Percentiles rank a stretch among this genome's conserved stretches.
Evolutionary conservation across 1,140 invertebrate species (phyloP).

Genomic region (Drosophila triauraria): DNA sequence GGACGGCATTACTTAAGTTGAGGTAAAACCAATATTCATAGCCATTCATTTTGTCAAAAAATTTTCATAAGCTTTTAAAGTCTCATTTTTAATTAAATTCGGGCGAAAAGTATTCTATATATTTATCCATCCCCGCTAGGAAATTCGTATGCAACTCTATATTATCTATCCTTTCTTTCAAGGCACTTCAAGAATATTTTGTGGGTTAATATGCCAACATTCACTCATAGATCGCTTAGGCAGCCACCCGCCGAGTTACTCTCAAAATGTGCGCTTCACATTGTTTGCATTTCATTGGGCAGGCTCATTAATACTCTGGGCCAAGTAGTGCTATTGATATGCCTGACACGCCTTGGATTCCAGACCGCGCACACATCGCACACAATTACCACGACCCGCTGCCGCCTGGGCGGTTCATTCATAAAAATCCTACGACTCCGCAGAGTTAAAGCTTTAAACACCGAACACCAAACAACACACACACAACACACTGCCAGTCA

Average conservation of each 20-base stretch:
- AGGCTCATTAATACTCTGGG: slow-evolving; percentile 61
- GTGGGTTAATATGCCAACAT: background rate
- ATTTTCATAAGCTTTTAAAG: background rate
- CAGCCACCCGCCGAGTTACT: background rate
- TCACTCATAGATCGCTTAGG: slow-evolving; percentile 1
- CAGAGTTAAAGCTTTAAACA: slow-evolving; percentile 57
- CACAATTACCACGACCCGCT: slow-evolving; percentile 21
- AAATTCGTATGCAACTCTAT: background rate
- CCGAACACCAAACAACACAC: background rate
- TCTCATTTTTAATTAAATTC: background rate
- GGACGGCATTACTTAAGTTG: background rate
- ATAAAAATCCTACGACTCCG: slow-evolving; percentile 63
- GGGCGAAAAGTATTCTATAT: background rate
- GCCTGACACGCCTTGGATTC: slow-evolving; percentile 56
- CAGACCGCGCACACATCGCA: slow-evolving; percentile 38
- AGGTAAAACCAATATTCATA: background rate
- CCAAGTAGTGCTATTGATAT: slow-evolving; percentile 57
- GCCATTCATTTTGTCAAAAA: background rate
- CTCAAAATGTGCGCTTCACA: slow-evolving; percentile 8
- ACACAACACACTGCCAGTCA: slow-evolving; percentile 13
- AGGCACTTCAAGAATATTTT: background rate
- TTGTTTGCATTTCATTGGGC: slow-evolving; percentile 50
- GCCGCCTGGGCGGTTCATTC: slow-evolving; percentile 58
- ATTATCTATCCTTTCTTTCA: background rate
- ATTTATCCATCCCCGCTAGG: background rate